Percentiles rank a stretch among this genome's conserved stretches.
phyloP scores from a whole-genome alignment of 2,888 invertebrate species.

The Drosophila lacicola region DNA sequence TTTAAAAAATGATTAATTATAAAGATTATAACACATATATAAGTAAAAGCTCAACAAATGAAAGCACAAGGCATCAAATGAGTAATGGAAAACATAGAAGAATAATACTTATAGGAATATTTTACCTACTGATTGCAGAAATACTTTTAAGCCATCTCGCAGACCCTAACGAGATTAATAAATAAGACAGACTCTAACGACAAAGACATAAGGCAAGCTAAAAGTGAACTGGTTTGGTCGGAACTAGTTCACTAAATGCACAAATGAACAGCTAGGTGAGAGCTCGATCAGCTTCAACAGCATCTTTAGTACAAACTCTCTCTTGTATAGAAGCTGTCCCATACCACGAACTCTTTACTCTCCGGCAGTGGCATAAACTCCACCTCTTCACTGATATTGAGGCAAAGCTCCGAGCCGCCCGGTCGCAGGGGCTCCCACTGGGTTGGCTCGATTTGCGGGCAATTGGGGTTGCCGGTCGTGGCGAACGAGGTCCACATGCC shows the following conservation, averaged over 20 bases:
- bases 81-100: no score
- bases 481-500: conserved; percentile 84
- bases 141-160: no score
- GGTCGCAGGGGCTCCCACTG: conserved; percentile 70
- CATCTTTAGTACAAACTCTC: conserved; percentile 53
- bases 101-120: no score
- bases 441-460: conserved; percentile 64
- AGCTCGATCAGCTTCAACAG: background rate
- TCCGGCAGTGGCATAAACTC: conserved; percentile 78
- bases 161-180: no score
- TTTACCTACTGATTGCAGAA: no score
- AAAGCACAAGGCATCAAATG: no score
- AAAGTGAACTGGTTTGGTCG: background rate
- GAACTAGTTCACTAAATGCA: background rate
- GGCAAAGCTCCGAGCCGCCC: conserved; percentile 64
- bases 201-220: conserved; percentile 1
- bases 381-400: conserved; percentile 79
- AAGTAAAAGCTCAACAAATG: no score
- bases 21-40: no score
- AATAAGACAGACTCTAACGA: no score
- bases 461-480: conserved; percentile 80
- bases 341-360: conserved; percentile 70
- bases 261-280: background rate
- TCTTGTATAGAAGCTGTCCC: conserved; percentile 77
- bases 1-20: no score